Evolutionary conservation across 1,140 invertebrate genomes (phyloP).

Genomic region (Ephestia elutella): DNA sequence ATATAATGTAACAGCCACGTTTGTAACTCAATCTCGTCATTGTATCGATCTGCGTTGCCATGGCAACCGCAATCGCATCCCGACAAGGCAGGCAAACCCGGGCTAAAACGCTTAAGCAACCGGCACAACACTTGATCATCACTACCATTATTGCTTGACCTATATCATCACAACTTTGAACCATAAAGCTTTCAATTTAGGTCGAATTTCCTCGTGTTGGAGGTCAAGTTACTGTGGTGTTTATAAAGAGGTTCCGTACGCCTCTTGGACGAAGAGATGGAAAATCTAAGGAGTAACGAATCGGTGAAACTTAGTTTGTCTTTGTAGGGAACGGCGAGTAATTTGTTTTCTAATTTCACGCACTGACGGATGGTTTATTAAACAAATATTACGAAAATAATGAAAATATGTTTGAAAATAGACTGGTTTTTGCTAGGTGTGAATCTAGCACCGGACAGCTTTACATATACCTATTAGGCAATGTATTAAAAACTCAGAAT

Average conservation of each 20-base stretch:
- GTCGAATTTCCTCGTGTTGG: not conserved
- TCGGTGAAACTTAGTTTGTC: constrained; percentile 7
- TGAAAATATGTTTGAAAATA: too few relatives aligned
- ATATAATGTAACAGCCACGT: too few relatives aligned
- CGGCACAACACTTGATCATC: constrained; percentile 36
- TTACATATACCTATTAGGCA: too few relatives aligned
- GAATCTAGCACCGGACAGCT: too few relatives aligned
- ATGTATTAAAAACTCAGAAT: too few relatives aligned
- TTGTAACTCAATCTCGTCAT: not conserved
- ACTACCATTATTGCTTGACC: constrained; percentile 15
- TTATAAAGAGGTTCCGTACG: constrained; percentile 50
- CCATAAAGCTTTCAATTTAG: constrained; percentile 10
- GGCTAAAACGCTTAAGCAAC: constrained; percentile 36
- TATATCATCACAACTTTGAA: not conserved
- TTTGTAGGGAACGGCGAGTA: not conserved
- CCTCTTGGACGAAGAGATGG: constrained; percentile 52
- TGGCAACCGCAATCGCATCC: constrained; percentile 25
- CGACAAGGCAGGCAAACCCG: constrained; percentile 10
- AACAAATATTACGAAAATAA: not conserved
- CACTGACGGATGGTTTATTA: not conserved
- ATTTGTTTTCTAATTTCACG: constrained; percentile 8
- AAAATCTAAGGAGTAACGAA: constrained; percentile 43
- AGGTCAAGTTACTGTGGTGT: constrained; percentile 22
- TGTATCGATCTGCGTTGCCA: constrained; percentile 15
- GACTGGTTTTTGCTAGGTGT: too few relatives aligned